Evolutionary conservation across 1,140 invertebrate species (phyloP).

Genomic region (Oedothorax gibbosus): DNA sequence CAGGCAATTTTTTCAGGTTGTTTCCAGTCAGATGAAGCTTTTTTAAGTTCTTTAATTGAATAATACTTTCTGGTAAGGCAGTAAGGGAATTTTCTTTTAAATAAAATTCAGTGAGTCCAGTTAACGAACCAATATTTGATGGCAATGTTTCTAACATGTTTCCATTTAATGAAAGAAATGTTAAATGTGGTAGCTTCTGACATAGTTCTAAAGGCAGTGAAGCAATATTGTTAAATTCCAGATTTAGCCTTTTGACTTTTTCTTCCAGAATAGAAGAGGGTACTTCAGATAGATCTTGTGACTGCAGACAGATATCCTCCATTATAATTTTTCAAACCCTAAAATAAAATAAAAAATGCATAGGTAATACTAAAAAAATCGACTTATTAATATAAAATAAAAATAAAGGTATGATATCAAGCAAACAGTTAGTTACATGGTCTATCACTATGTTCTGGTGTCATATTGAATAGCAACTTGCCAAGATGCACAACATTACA

Average conservation of each 20-base stretch:
- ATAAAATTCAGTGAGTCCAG: constrained; percentile 32
- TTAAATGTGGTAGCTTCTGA: not conserved
- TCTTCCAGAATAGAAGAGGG: constrained; percentile 18
- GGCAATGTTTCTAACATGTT: constrained; percentile 36
- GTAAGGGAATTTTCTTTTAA: constrained; percentile 42
- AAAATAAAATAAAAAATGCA: constrained; percentile 9
- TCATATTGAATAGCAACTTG: too few relatives aligned
- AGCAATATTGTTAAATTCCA: constrained; percentile 37
- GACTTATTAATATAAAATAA: too few relatives aligned
- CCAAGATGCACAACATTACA: too few relatives aligned
- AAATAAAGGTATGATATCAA: too few relatives aligned
- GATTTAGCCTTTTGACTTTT: constrained; percentile 3
- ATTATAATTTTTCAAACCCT: not conserved
- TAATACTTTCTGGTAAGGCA: constrained; percentile 32
- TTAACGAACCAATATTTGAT: constrained; percentile 9
- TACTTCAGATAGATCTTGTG: constrained; percentile 14
- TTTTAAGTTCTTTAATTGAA: constrained; percentile 28
- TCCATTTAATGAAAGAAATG: constrained; percentile 40
- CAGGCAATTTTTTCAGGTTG: constrained; percentile 12
- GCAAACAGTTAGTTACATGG: too few relatives aligned
- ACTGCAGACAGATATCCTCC: constrained; percentile 9
- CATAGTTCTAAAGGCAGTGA: constrained; percentile 18
- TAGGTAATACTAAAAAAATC: too few relatives aligned
- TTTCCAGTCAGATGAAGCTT: constrained; percentile 39
- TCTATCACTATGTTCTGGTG: too few relatives aligned